Evolutionary conservation across 2,113 vertebrate genomes (phyloP), one percentile per base, ranked within the genome.

Genomic region (Gila orcuttii): DNA sequence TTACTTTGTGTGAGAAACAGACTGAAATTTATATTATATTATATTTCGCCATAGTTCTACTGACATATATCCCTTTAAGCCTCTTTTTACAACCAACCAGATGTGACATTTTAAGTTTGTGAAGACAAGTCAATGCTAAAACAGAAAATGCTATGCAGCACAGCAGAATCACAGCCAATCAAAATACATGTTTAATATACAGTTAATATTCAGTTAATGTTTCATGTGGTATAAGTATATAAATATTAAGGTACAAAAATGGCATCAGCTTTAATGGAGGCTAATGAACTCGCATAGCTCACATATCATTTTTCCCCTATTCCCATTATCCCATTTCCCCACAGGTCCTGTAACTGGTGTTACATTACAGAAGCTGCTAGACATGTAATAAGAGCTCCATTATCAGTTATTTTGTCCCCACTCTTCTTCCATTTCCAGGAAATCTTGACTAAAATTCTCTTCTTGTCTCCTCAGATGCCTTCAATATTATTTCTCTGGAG

Each of bases 401-500:
- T 71, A 55, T 71, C 64, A 36, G 19, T 69, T 71, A 15, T 66
- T 50, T 60, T 50, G 25, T 71, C 23, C 15, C 23, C 45, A 10
- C 64, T 64, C 47, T 9, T 82, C 19, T 60, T 74, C 4, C 57
- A 3, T 81, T 80, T 83, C 39, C 36, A 66, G 19, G 60, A 71
- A 81, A 82, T 74, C 55, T 75, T 57, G 31, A 55, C 17, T 23
- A 36, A 57, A 78, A 52, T 75, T 77, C 23, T 50, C 1, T 50
- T 84, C 1, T 75, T 93, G 91, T 93, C 79, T 86, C 85, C 91
- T 86, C 94, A 99, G 98, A 99, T 96, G 95, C 96, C 55, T 98
- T 97, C 94, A 99, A 99, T 89, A 95, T 99, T 78, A 96, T 97
- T 83, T 96, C 93, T 77, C 89, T 96, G 94, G 94, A 97, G 82